Evolutionary conservation across 1,140 invertebrate genomes (phyloP).

Genomic region (Drosophila saltans): DNA sequence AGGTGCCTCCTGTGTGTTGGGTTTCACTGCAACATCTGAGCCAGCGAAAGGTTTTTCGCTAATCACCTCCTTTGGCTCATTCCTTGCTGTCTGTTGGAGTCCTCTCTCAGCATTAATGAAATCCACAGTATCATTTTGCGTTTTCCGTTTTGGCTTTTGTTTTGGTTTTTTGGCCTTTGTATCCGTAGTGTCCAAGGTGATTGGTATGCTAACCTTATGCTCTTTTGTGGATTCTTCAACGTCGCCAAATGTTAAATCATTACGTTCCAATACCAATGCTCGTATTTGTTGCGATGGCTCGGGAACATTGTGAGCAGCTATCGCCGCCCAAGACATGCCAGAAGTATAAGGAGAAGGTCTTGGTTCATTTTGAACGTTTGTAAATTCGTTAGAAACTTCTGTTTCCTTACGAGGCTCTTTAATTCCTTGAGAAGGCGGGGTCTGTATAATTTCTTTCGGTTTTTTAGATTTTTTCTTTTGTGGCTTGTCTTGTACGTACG

Average conservation of each 20-base stretch:
- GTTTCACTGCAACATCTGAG: not conserved
- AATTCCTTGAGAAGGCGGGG: not conserved
- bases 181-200: conserved; percentile 53
- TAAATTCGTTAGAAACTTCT: not conserved
- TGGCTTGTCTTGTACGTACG: conserved; percentile 50
- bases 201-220: conserved; percentile 51
- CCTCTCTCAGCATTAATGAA: conserved; percentile 65
- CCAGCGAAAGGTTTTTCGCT: not conserved
- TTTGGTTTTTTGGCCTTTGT: conserved; percentile 64
- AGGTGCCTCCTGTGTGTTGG: not conserved
- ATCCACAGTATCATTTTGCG: conserved; percentile 43
- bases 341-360: conserved; percentile 37
- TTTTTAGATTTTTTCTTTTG: conserved; percentile 65
- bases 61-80: not conserved
- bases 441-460: conserved; percentile 43
- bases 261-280: conserved; percentile 43
- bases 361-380: not conserved
- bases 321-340: conserved; percentile 77
- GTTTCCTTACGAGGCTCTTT: not conserved
- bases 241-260: conserved; percentile 14
- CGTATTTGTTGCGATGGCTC: conserved; percentile 71
- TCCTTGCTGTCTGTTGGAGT: conserved; percentile 19
- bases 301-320: conserved; percentile 79
- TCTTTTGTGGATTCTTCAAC: conserved; percentile 16
- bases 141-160: conserved; percentile 68